Evolutionary conservation across 2,888 invertebrate species (phyloP), one percentile per base, ranked within the genome.

Genomic region (Heliothis peltigera): DNA sequence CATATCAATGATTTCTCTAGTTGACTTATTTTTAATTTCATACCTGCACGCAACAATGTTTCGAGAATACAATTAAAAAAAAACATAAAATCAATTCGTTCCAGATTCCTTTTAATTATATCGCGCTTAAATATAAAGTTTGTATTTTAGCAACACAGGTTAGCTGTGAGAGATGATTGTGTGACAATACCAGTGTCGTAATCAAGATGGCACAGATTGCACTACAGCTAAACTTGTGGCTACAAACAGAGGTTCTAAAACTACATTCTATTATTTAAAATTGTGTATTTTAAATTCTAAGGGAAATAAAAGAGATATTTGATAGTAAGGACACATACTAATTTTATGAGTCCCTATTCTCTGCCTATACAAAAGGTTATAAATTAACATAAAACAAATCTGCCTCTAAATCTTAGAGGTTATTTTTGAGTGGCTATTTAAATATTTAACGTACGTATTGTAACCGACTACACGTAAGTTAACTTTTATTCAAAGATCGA

Each of bases 21-120:
- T 8, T n/a, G n/a, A n/a, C n/a, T n/a, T n/a, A n/a, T 3, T 19
- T 46, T 63, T 32, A 7, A 21, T 54, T 39, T 35, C 72, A 59
- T 58, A 49, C 17, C 48, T 39, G 44, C 74, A 70, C 44, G 70
- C 55, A 68, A 43, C 25, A 32, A 35, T 12, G 46, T 48, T 53
- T 58, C 18, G 28, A 10, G 22, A 22, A 22, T 22, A 22, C 2
- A 22, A 25, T 35, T 18, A 22, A 21, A 5, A 56, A 19, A 19
- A 12, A 42, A 70, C 8, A 21, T 15, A 28, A 32, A 6, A 21
- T 15, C 2, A 7, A 18, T 55, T 42, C 19, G n/a, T 55, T 32
- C 25, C 4, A 55, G 51, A 49, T 3, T 39, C 21, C 39, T 22
- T 8, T 32, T 53, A 10, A 5, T 44, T 47, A 71, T 43, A 19